Conservation (phyloP, 23 tunicate species). For the Aplidium turbinatum region DNA sequence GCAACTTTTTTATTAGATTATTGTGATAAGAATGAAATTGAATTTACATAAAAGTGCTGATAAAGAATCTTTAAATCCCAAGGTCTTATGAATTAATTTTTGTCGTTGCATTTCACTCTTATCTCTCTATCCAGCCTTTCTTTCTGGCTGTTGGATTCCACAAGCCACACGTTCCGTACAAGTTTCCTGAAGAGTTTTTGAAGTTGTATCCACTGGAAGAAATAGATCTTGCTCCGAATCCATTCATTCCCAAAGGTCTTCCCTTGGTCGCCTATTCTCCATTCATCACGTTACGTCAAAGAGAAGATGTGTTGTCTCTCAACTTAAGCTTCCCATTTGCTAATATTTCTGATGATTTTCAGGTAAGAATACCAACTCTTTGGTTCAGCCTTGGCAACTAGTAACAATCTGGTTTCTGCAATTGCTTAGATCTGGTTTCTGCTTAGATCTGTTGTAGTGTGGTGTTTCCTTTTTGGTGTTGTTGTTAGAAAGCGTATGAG, state of each 20-base stretch:
- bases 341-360: conserved; percentile 74
- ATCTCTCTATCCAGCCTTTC: conserved; percentile 82
- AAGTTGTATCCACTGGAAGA: conserved; percentile 64
- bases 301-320: conserved; percentile 67
- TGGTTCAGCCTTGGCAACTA: too few relatives aligned
- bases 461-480: too few relatives aligned
- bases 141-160: conserved; percentile 98
- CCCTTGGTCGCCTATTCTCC: conserved; percentile 88
- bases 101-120: too few relatives aligned
- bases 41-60: too few relatives aligned
- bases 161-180: conserved; percentile 94
- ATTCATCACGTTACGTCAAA: conserved; percentile 38
- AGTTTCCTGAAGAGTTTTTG: conserved; percentile 85
- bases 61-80: too few relatives aligned
- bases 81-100: too few relatives aligned
- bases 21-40: too few relatives aligned
- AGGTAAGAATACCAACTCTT: conserved; percentile 49
- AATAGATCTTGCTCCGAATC: conserved; percentile 75
- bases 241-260: conserved; percentile 56
- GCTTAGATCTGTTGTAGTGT: too few relatives aligned
- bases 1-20: too few relatives aligned
- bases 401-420: too few relatives aligned
- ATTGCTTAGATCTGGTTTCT: too few relatives aligned
- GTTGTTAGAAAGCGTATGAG: too few relatives aligned
- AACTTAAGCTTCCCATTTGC: conserved; percentile 89